A percentile compares a stretch with the other conserved stretches of the same genome.
Conservation (phyloP, 2,888 invertebrate species). For the Atrina japonica region DNA sequence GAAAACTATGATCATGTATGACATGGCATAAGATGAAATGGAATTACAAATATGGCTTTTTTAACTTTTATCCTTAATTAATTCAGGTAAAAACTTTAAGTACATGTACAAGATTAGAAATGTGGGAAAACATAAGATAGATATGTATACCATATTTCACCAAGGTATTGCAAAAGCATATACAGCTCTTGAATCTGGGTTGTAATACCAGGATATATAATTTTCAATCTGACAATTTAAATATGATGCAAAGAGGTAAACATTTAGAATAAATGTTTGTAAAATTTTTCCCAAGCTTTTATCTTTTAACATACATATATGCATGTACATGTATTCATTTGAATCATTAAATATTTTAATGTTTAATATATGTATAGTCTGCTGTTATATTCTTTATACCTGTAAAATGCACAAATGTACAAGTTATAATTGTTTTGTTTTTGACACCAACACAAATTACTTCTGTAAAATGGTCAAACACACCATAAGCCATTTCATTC, state of each 20-base stretch:
- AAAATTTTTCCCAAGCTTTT: no score
- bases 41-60: constrained; percentile 17
- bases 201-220: no score
- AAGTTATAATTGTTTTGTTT: no score
- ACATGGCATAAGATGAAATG: no score
- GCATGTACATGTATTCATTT: constrained; percentile 27
- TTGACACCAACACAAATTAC: no score
- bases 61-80: constrained; percentile 20
- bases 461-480: constrained; percentile 13
- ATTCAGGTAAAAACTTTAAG: constrained; percentile 40
- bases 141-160: no score
- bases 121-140: constrained; percentile 40
- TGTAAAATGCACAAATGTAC: constrained; percentile 1
- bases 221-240: no score
- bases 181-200: not conserved
- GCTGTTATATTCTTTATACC: constrained; percentile 14
- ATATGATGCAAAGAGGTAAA: no score
- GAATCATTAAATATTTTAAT: constrained; percentile 23
- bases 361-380: constrained; percentile 11
- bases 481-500: constrained; percentile 7
- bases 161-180: constrained; percentile 24
- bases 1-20: constrained; percentile 27
- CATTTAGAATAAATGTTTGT: no score
- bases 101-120: constrained; percentile 50
- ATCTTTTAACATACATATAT: no score